Evolutionary conservation across 2,797 vertebrate genomes (phyloP), one percentile per base, ranked within the genome.

Genomic region (Malacoctenus gilli): DNA sequence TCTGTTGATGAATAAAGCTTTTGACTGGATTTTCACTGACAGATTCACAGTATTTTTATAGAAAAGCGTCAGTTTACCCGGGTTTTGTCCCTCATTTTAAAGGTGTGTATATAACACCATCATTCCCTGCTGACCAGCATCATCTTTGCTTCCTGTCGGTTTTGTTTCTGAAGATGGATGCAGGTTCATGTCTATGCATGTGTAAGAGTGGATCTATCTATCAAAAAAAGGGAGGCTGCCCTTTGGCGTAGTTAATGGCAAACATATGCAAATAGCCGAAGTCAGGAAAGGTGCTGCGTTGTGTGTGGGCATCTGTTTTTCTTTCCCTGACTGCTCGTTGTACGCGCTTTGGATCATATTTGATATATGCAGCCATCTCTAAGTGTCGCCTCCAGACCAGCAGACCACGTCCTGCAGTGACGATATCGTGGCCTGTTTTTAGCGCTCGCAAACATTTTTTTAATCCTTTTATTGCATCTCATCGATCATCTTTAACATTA

Each of bases 201-300:
- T 62, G 36, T 12, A 8, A 31, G 39, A 51, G 25, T 9, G 5
- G 9, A 37, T 67, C 48, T 39, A 64, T 80, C 60, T 58, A 64
- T 84, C 72, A 67, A 73, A 80, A 78, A 80, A 28, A 28, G 84
- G 71, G 76, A 72, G 64, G 47, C 31, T 54, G 51, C 23, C 55
- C 54, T 39, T 56, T 25, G 67, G 64, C 67, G 64, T 63, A 72
- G 78, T 60, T 77, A 80, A 76, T 80, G 67, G 63, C 74, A 52
- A 68, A 59, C 39, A 41, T 47, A 68, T 57, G 73, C 77, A 81
- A 82, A 86, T 86, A 65, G 68, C 67, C 81, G 59, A 53, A 76
- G 75, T 65, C 62, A 63, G 20, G 41, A 55, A 35, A 20, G 16
- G 22, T 39, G 44, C 12, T 23, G 21, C 23, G 30, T 13, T 39